phyloP scores from a whole-genome alignment of 2,113 vertebrate species.

The Brachypodius melanocephalos region DNA sequence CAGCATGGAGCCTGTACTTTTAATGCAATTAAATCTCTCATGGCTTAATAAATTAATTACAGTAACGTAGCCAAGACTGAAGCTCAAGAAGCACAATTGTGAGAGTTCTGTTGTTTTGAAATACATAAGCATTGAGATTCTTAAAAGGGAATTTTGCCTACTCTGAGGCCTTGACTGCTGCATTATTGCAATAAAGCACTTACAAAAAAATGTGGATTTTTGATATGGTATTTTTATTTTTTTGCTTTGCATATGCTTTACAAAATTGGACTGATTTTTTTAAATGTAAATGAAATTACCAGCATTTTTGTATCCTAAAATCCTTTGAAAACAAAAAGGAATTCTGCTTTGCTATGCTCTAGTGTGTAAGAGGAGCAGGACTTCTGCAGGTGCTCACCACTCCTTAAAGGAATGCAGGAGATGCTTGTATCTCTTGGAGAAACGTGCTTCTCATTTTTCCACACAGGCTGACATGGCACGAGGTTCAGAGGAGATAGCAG shows the following conservation, averaged over 20 bases:
- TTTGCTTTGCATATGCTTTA: neutral
- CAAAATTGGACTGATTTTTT: neutral
- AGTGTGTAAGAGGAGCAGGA: neutral
- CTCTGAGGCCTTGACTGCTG: neutral
- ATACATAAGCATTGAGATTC: neutral
- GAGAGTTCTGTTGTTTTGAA: neutral
- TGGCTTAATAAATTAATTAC: conserved; percentile 41
- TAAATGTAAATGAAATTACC: neutral
- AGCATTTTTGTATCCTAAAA: neutral
- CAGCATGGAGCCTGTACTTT: conserved; percentile 42
- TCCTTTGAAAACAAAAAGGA: neutral
- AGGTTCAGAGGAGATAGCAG: neutral
- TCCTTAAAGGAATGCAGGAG: neutral
- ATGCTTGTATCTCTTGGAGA: neutral
- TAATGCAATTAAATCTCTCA: conserved; percentile 46
- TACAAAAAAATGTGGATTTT: neutral
- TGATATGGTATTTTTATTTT: neutral
- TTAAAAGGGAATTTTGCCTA: conserved; percentile 2
- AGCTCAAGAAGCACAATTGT: neutral
- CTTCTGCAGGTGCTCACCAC: neutral
- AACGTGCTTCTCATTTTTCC: neutral
- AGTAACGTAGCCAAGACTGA: neutral
- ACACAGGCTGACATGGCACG: neutral
- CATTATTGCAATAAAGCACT: neutral
- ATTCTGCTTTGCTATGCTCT: neutral